These are phyloP conservation scores for Sylvia borin DNA, from an alignment of 2,797 vertebrate genomes.

Conservation along the genomic window DNA sequence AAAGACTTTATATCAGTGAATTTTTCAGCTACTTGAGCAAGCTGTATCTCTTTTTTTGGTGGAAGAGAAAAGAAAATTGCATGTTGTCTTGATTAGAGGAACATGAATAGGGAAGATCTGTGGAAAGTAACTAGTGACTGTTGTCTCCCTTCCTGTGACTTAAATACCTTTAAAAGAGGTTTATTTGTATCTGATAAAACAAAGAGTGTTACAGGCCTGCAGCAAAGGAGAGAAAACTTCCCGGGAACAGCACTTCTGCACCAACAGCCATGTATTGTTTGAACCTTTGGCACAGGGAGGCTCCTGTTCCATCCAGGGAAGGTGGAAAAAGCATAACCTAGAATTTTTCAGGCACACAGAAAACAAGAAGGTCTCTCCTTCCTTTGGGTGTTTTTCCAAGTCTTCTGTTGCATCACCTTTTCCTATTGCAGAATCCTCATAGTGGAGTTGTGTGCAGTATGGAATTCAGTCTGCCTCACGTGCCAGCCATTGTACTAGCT, in stretches of 20 bases:
- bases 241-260: background rate
- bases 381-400: background rate
- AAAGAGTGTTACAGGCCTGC: background rate
- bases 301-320: background rate
- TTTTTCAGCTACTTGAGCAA: background rate
- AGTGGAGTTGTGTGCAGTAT: background rate
- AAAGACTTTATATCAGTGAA: background rate
- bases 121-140: background rate
- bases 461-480: conserved; percentile 27
- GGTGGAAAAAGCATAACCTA: background rate
- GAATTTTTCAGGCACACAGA: background rate
- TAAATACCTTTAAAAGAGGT: background rate
- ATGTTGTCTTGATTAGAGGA: background rate
- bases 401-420: background rate
- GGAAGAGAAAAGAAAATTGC: background rate
- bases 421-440: background rate
- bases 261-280: background rate
- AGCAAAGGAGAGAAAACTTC: background rate
- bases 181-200: background rate
- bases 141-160: background rate
- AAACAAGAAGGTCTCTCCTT: background rate
- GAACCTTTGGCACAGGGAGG: background rate
- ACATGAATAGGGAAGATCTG: background rate
- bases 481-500: conserved; percentile 6
- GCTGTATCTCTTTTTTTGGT: background rate